Base-by-base conservation (phyloP, 2,113 vertebrate genomes). In the Lophura nycthemera region DNA sequence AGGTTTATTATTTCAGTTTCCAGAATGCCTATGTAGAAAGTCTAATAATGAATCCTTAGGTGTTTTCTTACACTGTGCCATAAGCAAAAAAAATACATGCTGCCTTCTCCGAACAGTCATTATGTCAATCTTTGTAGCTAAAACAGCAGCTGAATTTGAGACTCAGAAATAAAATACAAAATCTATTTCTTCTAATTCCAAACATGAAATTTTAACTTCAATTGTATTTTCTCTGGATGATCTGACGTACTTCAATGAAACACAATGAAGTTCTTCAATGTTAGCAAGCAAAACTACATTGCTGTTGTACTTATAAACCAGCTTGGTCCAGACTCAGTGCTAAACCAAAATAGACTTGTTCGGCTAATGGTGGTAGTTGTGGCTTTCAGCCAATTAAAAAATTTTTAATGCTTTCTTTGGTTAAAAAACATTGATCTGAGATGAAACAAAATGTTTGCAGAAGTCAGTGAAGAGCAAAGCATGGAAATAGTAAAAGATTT, bases 191-290 rank as follows among this genome's bases (percentile, higher is more conserved):
- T 82, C 10, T 61, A 32, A 59, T 72, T 75, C 40, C 5, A 79
- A 84, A 89, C 66, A 54, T 96, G 77, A 81, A 89, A 77, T 90
- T 92, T 87, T 86, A 36, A 85, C 78, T 66, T 15, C 93, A 73
- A 69, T 92, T 89, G 93, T 25, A 73, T 83, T 88, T 75, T 73
- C 61, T 95, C 82, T 94, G 50, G 85, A 86, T 93, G 76, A 90
- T 88, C 83, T 83, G 50, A 48, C 40, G 50, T 83, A 78, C 34
- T 77, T 84, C n/a, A 89, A 13, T 73, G 48, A 89, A 84, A 73
- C 3, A 22, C 42, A 59, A 48, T 59, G 50, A 57, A 85, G 54
- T 17, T 90, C 86, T 71, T 64, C 45, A 93, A 10, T 47, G 25
- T 54, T 88, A 77, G 24, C 50, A 65, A 50, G 20, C 50, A 86